Evolutionary conservation across 2,797 vertebrate genomes (phyloP).

Genomic region (Chiloscyllium punctatum): DNA sequence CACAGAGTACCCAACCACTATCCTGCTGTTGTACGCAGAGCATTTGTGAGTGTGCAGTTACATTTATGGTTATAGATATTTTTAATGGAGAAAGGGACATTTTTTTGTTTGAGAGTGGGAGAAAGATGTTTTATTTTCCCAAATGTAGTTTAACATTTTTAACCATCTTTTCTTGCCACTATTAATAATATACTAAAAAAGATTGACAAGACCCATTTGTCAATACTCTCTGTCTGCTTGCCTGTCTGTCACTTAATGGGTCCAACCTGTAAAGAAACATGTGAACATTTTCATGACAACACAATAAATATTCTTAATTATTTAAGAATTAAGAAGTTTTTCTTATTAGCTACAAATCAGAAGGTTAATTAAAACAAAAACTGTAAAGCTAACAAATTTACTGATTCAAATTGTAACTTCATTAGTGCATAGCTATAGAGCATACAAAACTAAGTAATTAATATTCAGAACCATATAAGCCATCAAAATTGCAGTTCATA

Average conservation of each 20-base stretch:
- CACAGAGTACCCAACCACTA: too few species aligned
- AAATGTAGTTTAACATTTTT: neutral
- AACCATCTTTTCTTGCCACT: neutral
- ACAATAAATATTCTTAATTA: neutral
- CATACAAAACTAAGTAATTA: neutral
- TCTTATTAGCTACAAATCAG: neutral
- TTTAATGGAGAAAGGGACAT: neutral
- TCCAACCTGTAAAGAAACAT: neutral
- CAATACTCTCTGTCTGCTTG: neutral
- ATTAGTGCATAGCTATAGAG: neutral
- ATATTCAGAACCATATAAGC: neutral
- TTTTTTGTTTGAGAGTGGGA: too few species aligned
- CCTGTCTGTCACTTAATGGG: neutral
- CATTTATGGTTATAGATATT: neutral
- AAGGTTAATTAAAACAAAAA: neutral
- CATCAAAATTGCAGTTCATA: neutral
- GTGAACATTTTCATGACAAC: neutral
- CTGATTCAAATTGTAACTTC: neutral
- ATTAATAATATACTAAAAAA: neutral
- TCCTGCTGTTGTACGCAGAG: neutral
- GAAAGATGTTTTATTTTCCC: neutral
- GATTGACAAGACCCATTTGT: neutral
- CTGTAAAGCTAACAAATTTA: constrained; percentile 9
- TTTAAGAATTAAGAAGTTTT: neutral
- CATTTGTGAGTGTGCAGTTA: neutral